A percentile compares a stretch with the other conserved stretches of the same genome.
These are phyloP conservation scores for Naja naja DNA, from an alignment of 2,113 vertebrate species.

Conservation along the genomic window DNA sequence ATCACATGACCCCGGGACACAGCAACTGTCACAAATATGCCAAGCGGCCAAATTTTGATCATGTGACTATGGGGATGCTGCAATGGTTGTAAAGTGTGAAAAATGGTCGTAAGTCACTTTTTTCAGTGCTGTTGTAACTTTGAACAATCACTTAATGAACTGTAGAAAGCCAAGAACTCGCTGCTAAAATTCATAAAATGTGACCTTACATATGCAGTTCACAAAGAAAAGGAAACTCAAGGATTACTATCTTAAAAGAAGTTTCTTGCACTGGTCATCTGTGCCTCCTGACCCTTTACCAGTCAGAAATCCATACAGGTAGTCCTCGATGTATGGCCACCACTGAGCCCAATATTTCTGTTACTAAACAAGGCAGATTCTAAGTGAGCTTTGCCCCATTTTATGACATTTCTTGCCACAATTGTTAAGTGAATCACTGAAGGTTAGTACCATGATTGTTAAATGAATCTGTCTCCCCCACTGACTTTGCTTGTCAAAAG, in stretches of 20 bases:
- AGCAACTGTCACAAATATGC: neutral
- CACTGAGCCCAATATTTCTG: no score
- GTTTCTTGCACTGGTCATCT: neutral
- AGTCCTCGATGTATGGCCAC: no score
- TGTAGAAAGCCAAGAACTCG: no score
- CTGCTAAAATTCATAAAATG: neutral
- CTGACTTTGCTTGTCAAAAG: no score
- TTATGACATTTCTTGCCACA: no score
- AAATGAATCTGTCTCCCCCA: no score
- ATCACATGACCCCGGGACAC: neutral
- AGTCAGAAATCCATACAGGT: neutral
- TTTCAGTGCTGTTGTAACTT: neutral
- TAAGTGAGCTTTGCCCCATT: no score
- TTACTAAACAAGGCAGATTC: no score
- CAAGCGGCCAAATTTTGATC: neutral
- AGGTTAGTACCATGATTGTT: no score
- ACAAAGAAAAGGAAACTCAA: neutral
- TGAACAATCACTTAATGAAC: no score
- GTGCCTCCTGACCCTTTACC: neutral
- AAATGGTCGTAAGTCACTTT: neutral
- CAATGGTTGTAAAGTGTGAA: neutral
- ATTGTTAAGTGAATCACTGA: no score
- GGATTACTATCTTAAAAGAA: neutral
- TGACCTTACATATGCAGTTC: neutral
- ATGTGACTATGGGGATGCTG: neutral